phyloP scores from a whole-genome alignment of 2,113 vertebrate genomes.

The Peucedramus taeniatus region DNA sequence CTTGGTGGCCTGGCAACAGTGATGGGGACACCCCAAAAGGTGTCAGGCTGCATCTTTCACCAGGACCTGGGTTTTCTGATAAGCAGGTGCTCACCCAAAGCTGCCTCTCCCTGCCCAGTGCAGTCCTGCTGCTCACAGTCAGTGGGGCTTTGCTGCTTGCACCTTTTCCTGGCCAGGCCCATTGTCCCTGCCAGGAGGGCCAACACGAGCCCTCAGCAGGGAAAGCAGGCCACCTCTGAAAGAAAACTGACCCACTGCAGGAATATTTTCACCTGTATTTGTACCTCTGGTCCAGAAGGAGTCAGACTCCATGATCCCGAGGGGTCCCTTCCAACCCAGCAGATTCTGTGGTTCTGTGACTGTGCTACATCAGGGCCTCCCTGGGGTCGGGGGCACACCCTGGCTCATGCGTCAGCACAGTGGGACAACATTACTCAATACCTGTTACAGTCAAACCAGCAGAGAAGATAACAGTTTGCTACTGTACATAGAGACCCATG shows the following conservation, averaged over 20 bases:
- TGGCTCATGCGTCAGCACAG: not conserved
- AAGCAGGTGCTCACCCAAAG: not conserved
- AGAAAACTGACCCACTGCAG: not conserved
- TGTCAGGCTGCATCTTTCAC: not conserved
- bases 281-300: not conserved
- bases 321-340: not conserved
- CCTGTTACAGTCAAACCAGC: not conserved
- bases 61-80: not conserved
- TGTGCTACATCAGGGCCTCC: not conserved
- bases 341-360: too few species aligned
- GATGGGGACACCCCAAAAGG: not conserved
- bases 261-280: not conserved
- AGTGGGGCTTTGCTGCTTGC: not conserved
- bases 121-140: not conserved
- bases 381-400: not conserved
- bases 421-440: not conserved
- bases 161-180: not conserved
- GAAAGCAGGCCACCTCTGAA: not conserved
- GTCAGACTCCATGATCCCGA: not conserved
- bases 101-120: not conserved
- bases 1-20: not conserved
- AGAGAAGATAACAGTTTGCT: not conserved
- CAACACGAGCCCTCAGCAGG: fast-evolving
- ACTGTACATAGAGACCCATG: not conserved
- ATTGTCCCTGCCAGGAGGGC: not conserved